Evolutionary conservation across 2,888 invertebrate species (phyloP), one percentile per base, ranked within the genome.

Genomic region (Syrphus vitripennis): DNA sequence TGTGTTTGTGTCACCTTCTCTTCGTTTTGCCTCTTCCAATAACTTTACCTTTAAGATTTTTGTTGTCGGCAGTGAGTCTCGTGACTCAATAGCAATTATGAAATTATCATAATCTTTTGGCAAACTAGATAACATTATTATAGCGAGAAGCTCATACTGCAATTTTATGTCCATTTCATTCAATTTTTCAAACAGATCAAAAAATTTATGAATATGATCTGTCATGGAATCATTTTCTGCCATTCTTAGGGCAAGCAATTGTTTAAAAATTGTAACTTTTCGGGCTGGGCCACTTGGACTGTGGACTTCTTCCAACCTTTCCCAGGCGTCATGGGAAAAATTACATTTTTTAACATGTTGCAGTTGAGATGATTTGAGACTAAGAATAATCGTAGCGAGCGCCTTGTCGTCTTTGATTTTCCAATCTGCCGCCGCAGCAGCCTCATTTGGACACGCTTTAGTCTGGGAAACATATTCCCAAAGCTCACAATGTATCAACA

Each of bases 81-180:
- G 59, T 1, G 83, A 71, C 53, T 88, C 80, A 2, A 87, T 86
- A 34, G 80, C 77, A 7, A 83, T 19, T 10, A 87, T 70, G 24
- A 87, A 82, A 75, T 70, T 61, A 48, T 69, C 67, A 12, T 45
- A 76, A 10, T 31, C 48, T 59, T 48, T 45, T 14, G 48, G 48
- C 59, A 69, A 59, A 34, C 57, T 76, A 31, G n/a, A 57, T 6
- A 76, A 26, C 67, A 76, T 21, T 4, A 67, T 12, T 57, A 69
- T 76, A 9, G 12, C 55, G 3, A 59, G 26, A n/a, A 77, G 59
- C 16, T 69, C 69, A 24, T 78, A 45, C 67, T 72, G 37, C 31
- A 63, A 12, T 26, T 70, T 59, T 14, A 77, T 45, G 0, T 78
- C 75, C 4, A 83, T 42, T 67, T 81, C 61, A 10, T 3, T 57